Percentiles rank a stretch among this genome's conserved stretches.
phyloP scores from a whole-genome alignment of 2,797 vertebrate species.

The Sebastiscus tertius region DNA sequence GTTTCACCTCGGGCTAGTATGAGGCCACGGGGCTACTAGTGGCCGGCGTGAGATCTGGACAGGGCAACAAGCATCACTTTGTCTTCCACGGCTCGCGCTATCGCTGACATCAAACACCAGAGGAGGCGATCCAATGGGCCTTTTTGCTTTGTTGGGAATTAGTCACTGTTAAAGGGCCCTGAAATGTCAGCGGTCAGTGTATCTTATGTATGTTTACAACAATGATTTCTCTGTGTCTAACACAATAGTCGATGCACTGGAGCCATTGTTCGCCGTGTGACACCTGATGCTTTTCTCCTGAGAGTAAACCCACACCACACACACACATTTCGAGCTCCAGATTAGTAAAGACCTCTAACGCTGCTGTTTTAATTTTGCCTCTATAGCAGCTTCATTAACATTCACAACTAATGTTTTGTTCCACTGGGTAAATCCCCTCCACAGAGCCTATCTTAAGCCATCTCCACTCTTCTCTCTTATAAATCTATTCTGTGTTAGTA shows the following conservation, averaged over 20 bases:
- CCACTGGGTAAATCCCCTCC: constrained; percentile 37
- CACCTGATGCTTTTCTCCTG: constrained; percentile 22
- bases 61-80: constrained; percentile 72
- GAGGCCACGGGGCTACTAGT: constrained; percentile 45
- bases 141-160: constrained; percentile 54
- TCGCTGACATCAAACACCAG: constrained; percentile 75
- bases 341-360: constrained; percentile 15
- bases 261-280: constrained; percentile 17
- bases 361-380: constrained; percentile 44
- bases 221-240: not conserved
- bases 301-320: not conserved
- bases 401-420: constrained; percentile 51
- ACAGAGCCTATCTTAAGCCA: constrained; percentile 40
- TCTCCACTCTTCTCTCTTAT: constrained; percentile 32
- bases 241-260: constrained; percentile 21
- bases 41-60: constrained; percentile 44
- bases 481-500: constrained; percentile 30
- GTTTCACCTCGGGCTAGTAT: constrained; percentile 65
- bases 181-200: constrained; percentile 50
- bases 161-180: constrained; percentile 56
- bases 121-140: constrained; percentile 41
- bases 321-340: not conserved
- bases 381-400: constrained; percentile 50
- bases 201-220: constrained; percentile 13
- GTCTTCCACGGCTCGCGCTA: constrained; percentile 47